Evolutionary conservation across 1,140 invertebrate species (phyloP), one percentile per base, ranked within the genome.

Genomic region (Zaprionus tsacasi): DNA sequence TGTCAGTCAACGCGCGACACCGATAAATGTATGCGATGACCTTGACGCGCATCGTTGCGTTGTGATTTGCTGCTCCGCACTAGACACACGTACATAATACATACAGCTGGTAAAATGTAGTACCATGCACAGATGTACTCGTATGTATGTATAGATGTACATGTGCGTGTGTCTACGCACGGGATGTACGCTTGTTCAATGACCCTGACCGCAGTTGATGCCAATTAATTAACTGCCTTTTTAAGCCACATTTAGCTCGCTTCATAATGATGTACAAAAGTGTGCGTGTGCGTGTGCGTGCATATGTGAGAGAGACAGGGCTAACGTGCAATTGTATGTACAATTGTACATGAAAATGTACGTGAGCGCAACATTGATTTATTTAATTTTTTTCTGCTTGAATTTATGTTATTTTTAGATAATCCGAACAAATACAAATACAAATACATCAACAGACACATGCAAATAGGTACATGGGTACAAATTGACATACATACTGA

Each of bases 381-480:
- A 58, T 54, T 70, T 61, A 2, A 40, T 10, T 59, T 67, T 68
- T 56, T 55, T 43, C 38, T 6, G 21, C 43, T 69, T 54, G 55
- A 35, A 64, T 65, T 57, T 58, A 64, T 75, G 59, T 64, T 75
- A 75, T 75, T 75, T 70, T 59, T 75, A 70, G 71, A 40, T 36
- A 55, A 55, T 13, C 33, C 15, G 15, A 64, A 50, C 64, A 59
- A 54, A 60, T 27, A 27, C 27, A 21, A 17, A 17, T 48, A 60
- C 17, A 36, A 3, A 60, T 33, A n/a, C n/a, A n/a, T n/a, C n/a
- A n/a, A n/a, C n/a, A n/a, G n/a, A n/a, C n/a, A n/a, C 36, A 12
- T 15, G 21, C 36, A 38, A n/a, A 10, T 45, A 60, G 30, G 35
- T 10, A 67, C 38, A 59, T 30, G 33, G 33, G 33, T 35, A 10